Evolutionary conservation across 2,888 invertebrate genomes (phyloP).

Genomic region (Cephus sareptanus): DNA sequence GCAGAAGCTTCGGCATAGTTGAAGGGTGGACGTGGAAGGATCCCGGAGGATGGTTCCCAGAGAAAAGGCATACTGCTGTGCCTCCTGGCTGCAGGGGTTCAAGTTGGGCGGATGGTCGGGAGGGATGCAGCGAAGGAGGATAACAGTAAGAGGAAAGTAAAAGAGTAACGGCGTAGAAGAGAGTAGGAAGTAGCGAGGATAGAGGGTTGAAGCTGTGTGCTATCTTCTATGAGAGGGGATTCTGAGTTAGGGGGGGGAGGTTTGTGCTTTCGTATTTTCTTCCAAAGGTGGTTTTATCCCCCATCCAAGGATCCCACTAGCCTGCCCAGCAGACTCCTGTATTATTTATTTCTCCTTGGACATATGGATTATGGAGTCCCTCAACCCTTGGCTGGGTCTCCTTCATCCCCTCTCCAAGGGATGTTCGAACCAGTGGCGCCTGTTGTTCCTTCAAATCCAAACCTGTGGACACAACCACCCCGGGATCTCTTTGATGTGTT

Average conservation of each 20-base stretch:
- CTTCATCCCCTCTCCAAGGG: neutral
- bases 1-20: slow-evolving; percentile 1
- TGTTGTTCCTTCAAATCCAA: neutral
- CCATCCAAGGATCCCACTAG: slow-evolving; percentile 17
- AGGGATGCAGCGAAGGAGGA: neutral
- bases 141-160: neutral
- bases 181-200: neutral
- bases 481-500: neutral
- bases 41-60: neutral
- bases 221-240: neutral
- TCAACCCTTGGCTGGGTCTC: neutral
- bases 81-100: neutral
- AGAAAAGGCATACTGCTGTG: neutral
- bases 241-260: neutral
- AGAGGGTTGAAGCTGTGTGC: neutral
- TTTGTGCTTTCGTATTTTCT: slow-evolving; percentile 7
- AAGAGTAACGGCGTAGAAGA: neutral
- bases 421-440: neutral
- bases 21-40: slow-evolving; percentile 1
- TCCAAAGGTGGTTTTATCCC: slow-evolving; percentile 12
- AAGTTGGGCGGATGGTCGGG: neutral
- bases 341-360: slow-evolving; percentile 61
- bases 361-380: slow-evolving; percentile 56
- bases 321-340: slow-evolving; percentile 44
- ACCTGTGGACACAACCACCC: neutral